Conservation (phyloP, 2,113 vertebrate genomes). For the Pomatorhinus ruficollis region DNA sequence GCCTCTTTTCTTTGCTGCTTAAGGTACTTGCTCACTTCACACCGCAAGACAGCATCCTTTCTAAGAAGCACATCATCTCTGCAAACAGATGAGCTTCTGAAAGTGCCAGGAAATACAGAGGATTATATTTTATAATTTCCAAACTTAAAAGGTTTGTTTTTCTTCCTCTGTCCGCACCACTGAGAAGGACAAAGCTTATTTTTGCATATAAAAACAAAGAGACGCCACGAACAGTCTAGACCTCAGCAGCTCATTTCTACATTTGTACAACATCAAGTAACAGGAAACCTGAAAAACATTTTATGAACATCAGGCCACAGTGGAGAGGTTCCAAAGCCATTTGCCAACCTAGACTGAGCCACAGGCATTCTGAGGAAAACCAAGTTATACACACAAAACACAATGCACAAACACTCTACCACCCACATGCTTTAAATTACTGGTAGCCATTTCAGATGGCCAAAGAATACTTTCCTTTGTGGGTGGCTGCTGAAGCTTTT, state of each 20-base stretch:
- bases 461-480: background rate
- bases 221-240: background rate
- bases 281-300: conserved; percentile 5
- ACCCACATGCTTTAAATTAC: conserved; percentile 15
- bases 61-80: background rate
- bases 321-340: background rate
- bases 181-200: background rate
- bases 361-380: conserved; percentile 12
- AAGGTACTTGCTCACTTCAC: background rate
- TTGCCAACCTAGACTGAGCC: background rate
- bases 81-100: background rate
- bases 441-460: background rate
- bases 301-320: background rate
- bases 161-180: background rate
- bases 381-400: background rate
- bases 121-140: background rate
- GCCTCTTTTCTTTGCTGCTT: background rate
- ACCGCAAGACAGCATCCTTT: background rate
- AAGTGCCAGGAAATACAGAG: background rate
- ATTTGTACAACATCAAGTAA: background rate
- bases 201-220: background rate
- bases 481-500: background rate
- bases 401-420: background rate
- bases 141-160: conserved; percentile 6
- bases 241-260: background rate